Percentiles rank a stretch among this genome's conserved stretches.
These are phyloP conservation scores for Hymenochirus boettgeri DNA, from an alignment of 2,113 vertebrate species.

Conservation along the genomic window DNA sequence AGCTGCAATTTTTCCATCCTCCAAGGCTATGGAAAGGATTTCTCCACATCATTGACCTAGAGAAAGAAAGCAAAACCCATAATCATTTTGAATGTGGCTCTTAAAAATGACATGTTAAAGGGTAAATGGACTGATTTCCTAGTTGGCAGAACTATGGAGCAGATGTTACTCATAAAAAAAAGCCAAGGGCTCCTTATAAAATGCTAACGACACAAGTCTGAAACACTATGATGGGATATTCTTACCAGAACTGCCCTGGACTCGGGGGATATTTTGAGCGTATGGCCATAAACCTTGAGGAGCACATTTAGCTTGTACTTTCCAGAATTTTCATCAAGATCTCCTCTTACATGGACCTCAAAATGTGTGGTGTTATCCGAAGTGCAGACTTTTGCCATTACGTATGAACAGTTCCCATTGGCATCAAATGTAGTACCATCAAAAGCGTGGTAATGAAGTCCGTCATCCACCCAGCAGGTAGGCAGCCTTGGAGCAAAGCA, in stretches of 20 bases:
- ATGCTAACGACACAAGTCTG: too few species aligned
- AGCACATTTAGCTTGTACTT: not conserved
- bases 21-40: not conserved
- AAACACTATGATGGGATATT: too few species aligned
- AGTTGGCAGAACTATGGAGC: too few species aligned
- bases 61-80: not conserved
- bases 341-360: not conserved
- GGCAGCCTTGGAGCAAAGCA: not conserved
- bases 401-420: not conserved
- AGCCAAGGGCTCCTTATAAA: too few species aligned
- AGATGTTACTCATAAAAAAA: too few species aligned
- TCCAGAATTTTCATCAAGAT: not conserved
- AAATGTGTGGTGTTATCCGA: not conserved
- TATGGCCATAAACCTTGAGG: constrained; percentile 3
- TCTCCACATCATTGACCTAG: not conserved
- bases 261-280: not conserved
- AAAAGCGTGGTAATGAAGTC: not conserved
- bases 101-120: too few species aligned
- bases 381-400: not conserved
- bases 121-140: too few species aligned
- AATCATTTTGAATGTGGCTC: too few species aligned
- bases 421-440: not conserved
- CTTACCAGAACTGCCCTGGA: constrained; percentile 3
- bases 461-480: not conserved
- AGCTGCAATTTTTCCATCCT: not conserved